Evolutionary conservation across 1,140 invertebrate species (phyloP).

Genomic region (Hormaphis cornu): DNA sequence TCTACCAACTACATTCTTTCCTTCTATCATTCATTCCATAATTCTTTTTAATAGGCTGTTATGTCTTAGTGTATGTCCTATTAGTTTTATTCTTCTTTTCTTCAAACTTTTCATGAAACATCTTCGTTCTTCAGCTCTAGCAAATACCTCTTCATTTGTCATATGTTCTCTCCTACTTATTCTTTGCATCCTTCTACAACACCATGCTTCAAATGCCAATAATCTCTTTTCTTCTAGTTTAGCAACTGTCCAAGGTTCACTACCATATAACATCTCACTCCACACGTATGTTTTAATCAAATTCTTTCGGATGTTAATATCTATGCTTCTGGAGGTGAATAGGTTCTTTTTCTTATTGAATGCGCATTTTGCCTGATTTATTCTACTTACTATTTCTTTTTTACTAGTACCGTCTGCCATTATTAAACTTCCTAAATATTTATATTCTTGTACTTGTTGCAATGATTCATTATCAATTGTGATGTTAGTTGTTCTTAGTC

Average conservation of each 20-base stretch:
- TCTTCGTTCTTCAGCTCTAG: neutral
- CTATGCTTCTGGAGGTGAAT: neutral
- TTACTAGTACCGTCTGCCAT: neutral
- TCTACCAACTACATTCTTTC: neutral
- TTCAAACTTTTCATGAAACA: too few species aligned
- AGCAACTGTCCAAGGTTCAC: slow-evolving; percentile 37
- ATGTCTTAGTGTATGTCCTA: slow-evolving; percentile 13
- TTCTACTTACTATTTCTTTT: neutral
- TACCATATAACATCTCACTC: slow-evolving; percentile 23
- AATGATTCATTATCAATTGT: neutral
- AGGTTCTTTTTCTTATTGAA: neutral
- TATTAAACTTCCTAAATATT: slow-evolving; percentile 1
- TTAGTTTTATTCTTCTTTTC: neutral
- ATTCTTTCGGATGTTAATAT: neutral
- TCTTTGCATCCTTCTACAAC: too few species aligned
- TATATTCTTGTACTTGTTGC: neutral
- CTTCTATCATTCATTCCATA: slow-evolving; percentile 10
- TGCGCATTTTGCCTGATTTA: neutral
- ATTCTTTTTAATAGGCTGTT: neutral
- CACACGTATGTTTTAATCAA: slow-evolving; percentile 1
- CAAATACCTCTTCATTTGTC: slow-evolving; percentile 15
- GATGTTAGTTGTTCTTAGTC: neutral
- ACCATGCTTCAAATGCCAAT: slow-evolving; percentile 37
- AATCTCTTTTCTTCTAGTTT: slow-evolving; percentile 33
- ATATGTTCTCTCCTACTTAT: slow-evolving; percentile 21